Percentiles rank a stretch among this genome's conserved stretches.
These are phyloP conservation scores for Otocyon megalotis DNA, from an alignment of 2,113 vertebrate species.

Conservation along the genomic window DNA sequence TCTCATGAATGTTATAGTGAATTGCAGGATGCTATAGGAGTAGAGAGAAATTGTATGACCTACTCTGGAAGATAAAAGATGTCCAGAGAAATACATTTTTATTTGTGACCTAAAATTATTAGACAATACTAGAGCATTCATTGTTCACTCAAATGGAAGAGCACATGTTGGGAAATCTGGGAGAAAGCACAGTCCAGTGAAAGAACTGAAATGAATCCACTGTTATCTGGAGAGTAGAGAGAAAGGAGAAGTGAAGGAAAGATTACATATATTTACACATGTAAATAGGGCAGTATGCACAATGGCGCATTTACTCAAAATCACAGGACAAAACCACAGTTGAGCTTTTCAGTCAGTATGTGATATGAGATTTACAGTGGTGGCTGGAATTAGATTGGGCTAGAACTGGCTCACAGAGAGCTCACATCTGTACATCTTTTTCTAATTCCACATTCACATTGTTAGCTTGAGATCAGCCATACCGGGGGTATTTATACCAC, in stretches of 20 bases:
- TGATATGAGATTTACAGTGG: not conserved
- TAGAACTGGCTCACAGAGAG: not conserved
- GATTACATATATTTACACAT: too few relatives aligned
- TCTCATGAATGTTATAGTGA: not conserved
- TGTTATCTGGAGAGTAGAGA: not conserved
- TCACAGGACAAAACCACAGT: not conserved
- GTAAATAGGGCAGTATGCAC: too few relatives aligned
- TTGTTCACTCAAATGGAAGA: not conserved
- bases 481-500: fast-evolving
- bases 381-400: fast-evolving
- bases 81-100: not conserved
- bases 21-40: not conserved
- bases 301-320: not conserved
- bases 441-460: not conserved
- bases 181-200: fast-evolving
- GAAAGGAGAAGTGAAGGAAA: not conserved
- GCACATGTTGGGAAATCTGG: not conserved
- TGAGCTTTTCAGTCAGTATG: too few relatives aligned
- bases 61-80: not conserved
- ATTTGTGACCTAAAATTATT: not conserved
- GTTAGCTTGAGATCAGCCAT: not conserved
- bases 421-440: not conserved
- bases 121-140: not conserved
- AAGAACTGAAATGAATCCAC: not conserved
- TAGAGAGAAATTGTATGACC: not conserved